Evolutionary conservation across 2,888 invertebrate genomes (phyloP).

Genomic region (Drosophila gaucha): DNA sequence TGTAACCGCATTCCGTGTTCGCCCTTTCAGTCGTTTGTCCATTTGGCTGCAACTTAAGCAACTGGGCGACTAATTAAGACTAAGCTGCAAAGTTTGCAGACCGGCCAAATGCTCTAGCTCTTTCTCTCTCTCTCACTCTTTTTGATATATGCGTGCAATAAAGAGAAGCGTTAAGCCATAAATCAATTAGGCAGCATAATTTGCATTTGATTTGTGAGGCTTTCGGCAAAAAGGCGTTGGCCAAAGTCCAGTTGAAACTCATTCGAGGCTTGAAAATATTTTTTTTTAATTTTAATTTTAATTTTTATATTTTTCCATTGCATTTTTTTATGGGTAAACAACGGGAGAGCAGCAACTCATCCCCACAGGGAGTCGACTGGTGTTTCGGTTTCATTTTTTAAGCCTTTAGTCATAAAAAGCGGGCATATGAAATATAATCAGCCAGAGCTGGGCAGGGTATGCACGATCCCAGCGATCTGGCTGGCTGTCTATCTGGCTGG

Average conservation of each 20-base stretch:
- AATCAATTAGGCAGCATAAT: slow-evolving; percentile 78
- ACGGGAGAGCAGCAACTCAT: slow-evolving; percentile 48
- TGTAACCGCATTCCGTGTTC: slow-evolving; percentile 27
- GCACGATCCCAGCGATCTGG: slow-evolving; percentile 49
- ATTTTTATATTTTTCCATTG: slow-evolving; percentile 53
- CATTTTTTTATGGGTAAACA: slow-evolving; percentile 53
- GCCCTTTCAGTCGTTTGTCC: slow-evolving; percentile 8
- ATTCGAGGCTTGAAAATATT: slow-evolving; percentile 50
- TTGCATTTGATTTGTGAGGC: slow-evolving; percentile 78
- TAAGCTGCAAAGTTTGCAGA: slow-evolving; percentile 70
- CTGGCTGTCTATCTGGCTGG: neutral
- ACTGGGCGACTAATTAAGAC: slow-evolving; percentile 66
- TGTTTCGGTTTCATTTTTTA: slow-evolving; percentile 45
- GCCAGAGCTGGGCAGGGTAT: slow-evolving; percentile 36
- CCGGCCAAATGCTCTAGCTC: slow-evolving; percentile 17
- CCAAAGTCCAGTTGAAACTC: slow-evolving; percentile 21
- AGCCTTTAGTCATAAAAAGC: slow-evolving; percentile 66
- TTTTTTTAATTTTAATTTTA: slow-evolving; percentile 18
- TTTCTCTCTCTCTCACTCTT: neutral
- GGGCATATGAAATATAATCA: slow-evolving; percentile 63
- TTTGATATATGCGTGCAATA: slow-evolving; percentile 59
- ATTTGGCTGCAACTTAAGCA: slow-evolving; percentile 24
- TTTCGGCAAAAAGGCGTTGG: slow-evolving; percentile 36
- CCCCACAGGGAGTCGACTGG: slow-evolving; percentile 57
- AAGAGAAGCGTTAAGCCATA: slow-evolving; percentile 62